Evolutionary conservation across 2,797 vertebrate genomes (phyloP), one percentile per base, ranked within the genome.

Genomic region (Anniella stebbinsi): DNA sequence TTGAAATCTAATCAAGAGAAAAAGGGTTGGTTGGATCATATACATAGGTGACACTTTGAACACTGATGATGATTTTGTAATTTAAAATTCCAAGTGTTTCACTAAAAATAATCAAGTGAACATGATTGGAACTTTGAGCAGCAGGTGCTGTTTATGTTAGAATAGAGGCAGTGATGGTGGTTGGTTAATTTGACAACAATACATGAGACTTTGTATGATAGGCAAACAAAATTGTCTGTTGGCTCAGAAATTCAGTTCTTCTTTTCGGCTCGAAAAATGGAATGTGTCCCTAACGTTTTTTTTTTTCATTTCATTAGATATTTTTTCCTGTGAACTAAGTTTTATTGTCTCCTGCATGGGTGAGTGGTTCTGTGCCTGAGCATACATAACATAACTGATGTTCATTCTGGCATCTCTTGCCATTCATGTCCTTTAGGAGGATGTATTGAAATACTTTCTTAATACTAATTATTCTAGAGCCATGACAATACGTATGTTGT

Each of bases 41-140:
- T 93, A 94, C 91, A 95, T 94, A 93, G 4, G 93, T 95, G 80
- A 94, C 94, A 92, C 92, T 95, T 95, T 94, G 94, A 95, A 96
- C 94, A 91, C 94, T 95, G 94, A 96, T 95, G 93, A 95, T 94
- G 94, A 95, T 95, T 95, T 96, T 95, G 95, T 94, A 94, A 95
- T 95, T 94, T 96, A 96, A 95, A 93, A 88, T 95, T 96, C 93
- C 87, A 87, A 94, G 89, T 94, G 88, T 94, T 96, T 96, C 92
- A 95, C 95, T 95, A 81, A 89, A 92, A 95, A 93, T 93, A 96
- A 93, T 92, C 87, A 94, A 94, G 87, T 88, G 91, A 93, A 67
- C 93, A 88, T 87, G 93, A 93, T 91, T 94, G 92, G 93, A 94
- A 92, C 96, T 94, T 91, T 86, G 94, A 94, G 91, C 92, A 93